Conservation (phyloP, 2,888 invertebrate genomes). For the Tridacna gigas region DNA sequence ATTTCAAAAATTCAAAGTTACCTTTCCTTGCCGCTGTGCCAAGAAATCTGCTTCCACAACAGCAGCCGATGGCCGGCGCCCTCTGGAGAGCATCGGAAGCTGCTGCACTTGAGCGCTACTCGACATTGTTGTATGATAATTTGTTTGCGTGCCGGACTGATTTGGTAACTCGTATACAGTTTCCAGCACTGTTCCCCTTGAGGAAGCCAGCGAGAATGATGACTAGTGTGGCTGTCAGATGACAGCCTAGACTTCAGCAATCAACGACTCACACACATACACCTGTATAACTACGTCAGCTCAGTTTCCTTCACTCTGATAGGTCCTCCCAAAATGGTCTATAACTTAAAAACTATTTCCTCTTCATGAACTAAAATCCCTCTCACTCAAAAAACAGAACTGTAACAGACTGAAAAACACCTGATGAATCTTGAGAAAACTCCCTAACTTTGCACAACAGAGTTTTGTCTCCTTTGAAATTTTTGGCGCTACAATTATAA, state of each 20-base stretch:
- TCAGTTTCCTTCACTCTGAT: not conserved
- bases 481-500: too few relatives aligned
- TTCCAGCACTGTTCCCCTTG: constrained; percentile 53
- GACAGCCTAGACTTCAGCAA: constrained; percentile 8
- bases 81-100: constrained; percentile 75
- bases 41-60: constrained; percentile 76
- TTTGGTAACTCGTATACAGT: constrained; percentile 56
- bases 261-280: not conserved
- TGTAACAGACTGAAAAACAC: too few relatives aligned
- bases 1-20: constrained; percentile 11
- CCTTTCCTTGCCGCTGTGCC: constrained; percentile 60
- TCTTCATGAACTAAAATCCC: not conserved
- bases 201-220: constrained; percentile 57
- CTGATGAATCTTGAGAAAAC: too few relatives aligned
- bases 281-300: constrained; percentile 13
- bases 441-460: too few relatives aligned
- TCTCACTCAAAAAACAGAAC: too few relatives aligned
- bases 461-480: too few relatives aligned
- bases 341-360: not conserved
- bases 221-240: constrained; percentile 10
- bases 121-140: constrained; percentile 12
- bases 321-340: not conserved
- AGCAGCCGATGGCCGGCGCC: constrained; percentile 78
- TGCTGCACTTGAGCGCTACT: constrained; percentile 31
- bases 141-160: not conserved